Percentiles rank a stretch among this genome's conserved stretches.
Evolutionary conservation across 1,140 invertebrate genomes (phyloP).

Genomic region (Gonatopus flavifemur): DNA sequence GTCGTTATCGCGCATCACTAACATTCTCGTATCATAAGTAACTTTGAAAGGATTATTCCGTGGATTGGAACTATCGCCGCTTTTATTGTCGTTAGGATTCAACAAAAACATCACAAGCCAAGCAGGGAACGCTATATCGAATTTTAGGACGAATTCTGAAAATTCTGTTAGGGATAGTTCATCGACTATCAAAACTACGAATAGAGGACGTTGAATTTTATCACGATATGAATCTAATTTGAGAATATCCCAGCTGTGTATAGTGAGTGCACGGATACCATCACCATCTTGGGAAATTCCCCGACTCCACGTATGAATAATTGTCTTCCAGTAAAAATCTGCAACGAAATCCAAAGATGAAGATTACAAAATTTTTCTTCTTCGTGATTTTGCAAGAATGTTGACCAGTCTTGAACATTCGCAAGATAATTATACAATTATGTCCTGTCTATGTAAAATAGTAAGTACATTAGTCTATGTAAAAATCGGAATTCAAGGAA

Average conservation of each 20-base stretch:
- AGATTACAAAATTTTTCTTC: no score
- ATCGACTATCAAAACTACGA: conserved; percentile 23
- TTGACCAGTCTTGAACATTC: no score
- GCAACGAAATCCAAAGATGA: no score
- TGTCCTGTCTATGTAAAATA: no score
- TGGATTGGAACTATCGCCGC: conserved; percentile 15
- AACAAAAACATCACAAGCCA: conserved; percentile 34
- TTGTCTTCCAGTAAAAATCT: conserved; percentile 12
- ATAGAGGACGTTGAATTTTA: conserved; percentile 17
- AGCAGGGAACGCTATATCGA: conserved; percentile 21
- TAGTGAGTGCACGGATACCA: conserved; percentile 14
- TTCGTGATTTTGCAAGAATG: no score
- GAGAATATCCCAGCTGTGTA: conserved; percentile 15
- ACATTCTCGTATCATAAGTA: conserved; percentile 27
- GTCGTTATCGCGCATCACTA: conserved; percentile 24
- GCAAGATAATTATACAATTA: no score
- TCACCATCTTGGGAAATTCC: conserved; percentile 16
- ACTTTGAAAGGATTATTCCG: conserved; percentile 22
- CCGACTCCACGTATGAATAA: conserved; percentile 8
- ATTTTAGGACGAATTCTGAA: background rate
- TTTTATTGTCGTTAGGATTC: background rate
- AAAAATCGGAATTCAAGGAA: no score
- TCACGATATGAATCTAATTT: conserved; percentile 1
- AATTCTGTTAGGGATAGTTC: conserved; percentile 18
- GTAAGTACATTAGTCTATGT: no score